phyloP scores from a whole-genome alignment of 1,140 invertebrate species.

The Neotoxoptera formosana region DNA sequence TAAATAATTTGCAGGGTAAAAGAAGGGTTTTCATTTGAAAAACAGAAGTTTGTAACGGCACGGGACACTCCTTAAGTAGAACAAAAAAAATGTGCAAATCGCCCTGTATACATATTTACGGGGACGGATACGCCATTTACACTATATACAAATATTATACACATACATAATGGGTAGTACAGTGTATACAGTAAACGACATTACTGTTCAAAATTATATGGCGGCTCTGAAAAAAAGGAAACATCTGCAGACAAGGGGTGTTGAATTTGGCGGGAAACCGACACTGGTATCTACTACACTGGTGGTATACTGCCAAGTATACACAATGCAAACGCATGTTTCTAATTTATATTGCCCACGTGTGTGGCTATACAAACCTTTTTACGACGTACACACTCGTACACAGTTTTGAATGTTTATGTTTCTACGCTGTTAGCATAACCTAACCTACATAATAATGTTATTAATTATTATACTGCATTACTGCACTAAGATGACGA shows the following conservation, averaged over 20 bases:
- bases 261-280: constrained; percentile 9
- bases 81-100: no score
- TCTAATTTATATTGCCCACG: neutral
- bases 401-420: neutral
- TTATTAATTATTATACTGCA: no score
- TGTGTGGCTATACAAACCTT: neutral
- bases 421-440: no score
- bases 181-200: neutral
- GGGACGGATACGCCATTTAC: neutral
- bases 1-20: no score
- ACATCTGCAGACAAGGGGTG: constrained; percentile 1
- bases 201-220: neutral
- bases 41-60: no score
- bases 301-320: neutral
- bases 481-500: no score
- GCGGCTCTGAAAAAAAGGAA: neutral
- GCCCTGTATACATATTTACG: neutral
- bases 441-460: no score
- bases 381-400: neutral
- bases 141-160: neutral
- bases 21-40: no score
- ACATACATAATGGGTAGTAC: neutral
- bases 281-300: neutral
- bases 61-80: no score
- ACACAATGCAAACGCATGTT: neutral